These are phyloP conservation scores for Hololepta plana DNA, from an alignment of 2,888 invertebrate genomes.

Conservation along the genomic window DNA sequence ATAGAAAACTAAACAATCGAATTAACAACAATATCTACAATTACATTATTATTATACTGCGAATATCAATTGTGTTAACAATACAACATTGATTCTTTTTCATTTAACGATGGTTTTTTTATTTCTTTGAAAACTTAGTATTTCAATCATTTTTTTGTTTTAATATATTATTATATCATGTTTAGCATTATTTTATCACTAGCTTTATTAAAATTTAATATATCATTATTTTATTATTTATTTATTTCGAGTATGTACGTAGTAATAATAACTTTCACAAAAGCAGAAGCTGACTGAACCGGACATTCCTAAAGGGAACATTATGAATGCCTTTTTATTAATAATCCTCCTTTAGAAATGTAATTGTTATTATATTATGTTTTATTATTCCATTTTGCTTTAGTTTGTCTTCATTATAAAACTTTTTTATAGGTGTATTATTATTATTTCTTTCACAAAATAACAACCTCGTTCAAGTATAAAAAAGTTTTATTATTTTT, in stretches of 20 bases:
- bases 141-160: background rate
- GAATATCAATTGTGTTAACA: conserved; percentile 34
- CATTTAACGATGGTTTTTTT: conserved; percentile 38
- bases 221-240: conserved; percentile 4
- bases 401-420: too few species aligned
- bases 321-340: too few species aligned
- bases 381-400: too few species aligned
- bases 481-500: too few species aligned
- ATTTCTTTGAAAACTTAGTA: conserved; percentile 10
- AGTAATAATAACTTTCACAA: too few species aligned
- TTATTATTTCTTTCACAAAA: too few species aligned
- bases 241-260: conserved; percentile 5
- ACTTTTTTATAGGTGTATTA: too few species aligned
- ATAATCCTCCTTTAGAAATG: too few species aligned
- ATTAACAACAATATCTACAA: conserved; percentile 29
- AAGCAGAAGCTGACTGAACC: conserved; percentile 8
- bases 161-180: conserved; percentile 1
- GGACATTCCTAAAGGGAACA: too few species aligned
- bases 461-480: too few species aligned
- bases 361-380: too few species aligned
- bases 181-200: conserved; percentile 25
- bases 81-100: conserved; percentile 46
- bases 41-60: conserved; percentile 21
- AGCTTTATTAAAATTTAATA: conserved; percentile 14
- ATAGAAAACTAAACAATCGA: conserved; percentile 12